Evolutionary conservation across 2,113 vertebrate genomes (phyloP).

Genomic region (mouse (Mus musculus)): DNA sequence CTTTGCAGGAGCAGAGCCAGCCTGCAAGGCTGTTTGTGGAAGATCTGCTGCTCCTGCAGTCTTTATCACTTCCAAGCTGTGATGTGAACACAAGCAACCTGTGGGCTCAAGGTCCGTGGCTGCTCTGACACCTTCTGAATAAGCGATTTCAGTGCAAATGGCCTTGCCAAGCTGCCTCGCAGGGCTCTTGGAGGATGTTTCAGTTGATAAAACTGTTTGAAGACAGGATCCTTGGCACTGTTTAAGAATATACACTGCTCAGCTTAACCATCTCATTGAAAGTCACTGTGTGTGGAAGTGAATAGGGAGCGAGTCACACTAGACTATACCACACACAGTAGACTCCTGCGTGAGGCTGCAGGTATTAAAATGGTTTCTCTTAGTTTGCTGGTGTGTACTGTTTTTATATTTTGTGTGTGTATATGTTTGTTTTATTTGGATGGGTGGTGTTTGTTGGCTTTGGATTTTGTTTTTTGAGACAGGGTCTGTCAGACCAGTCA

Average conservation of each 20-base stretch:
- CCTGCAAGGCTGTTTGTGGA: conserved; percentile 15
- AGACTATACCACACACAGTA: background rate
- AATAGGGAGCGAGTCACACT: background rate
- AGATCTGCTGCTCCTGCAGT: conserved; percentile 23
- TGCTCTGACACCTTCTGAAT: conserved; percentile 10
- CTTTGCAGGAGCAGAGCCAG: conserved; percentile 18
- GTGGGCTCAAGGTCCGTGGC: background rate
- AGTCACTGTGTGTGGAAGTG: background rate
- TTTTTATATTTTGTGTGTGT: background rate
- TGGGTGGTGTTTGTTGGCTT: background rate
- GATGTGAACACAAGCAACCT: background rate
- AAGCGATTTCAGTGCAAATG: background rate
- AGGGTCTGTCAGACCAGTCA: background rate
- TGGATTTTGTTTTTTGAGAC: background rate
- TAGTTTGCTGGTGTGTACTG: conserved; percentile 36
- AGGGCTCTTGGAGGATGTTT: conserved; percentile 27
- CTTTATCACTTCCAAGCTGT: background rate
- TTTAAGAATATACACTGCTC: conserved; percentile 45
- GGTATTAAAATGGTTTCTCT: conserved; percentile 79
- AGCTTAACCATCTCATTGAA: background rate
- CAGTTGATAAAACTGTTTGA: conserved; percentile 47
- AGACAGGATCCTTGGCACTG: background rate
- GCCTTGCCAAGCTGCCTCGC: background rate
- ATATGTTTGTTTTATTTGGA: background rate
- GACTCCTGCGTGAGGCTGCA: conserved; percentile 32